Evolutionary conservation across 1,140 invertebrate genomes (phyloP), one percentile per base, ranked within the genome.

Genomic region (Adelges cooleyi): DNA sequence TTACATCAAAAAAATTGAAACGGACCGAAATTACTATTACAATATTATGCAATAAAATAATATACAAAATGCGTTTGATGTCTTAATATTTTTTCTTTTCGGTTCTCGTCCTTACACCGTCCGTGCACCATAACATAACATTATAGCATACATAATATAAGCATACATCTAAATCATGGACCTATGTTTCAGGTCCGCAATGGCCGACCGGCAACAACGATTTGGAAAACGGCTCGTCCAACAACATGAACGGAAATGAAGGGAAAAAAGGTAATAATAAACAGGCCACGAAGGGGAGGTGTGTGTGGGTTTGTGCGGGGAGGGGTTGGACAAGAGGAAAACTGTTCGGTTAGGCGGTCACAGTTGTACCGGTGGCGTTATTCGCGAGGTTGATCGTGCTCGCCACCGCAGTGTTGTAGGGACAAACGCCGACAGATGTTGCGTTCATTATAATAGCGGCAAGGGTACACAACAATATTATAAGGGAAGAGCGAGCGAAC

Each of bases 221-320:
- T 48, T 62, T 62, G 44, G 56, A 62, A 33, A 62, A 48, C 27
- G 40, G 56, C 29, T 29, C 56, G 56, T 62, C 56, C 23, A 62
- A 62, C 40, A 18, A 48, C 42, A 22, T 25, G 42, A 62, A 62
- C 10, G 42, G 56, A 46, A 62, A 62, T 18, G 42, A 11, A 33
- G 8, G 56, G 5, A 62, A 62, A 48, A 62, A 62, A 62, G 56
- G 56, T 62, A 62, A 62, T 27, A 44, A 59, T 62, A 33, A 33
- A 33, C 29, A 33, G 11, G n/a, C n/a, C n/a, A n/a, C n/a, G 11
- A 33, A 33, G 11, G 11, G 11, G 11, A 33, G 11, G 29, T 33
- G 11, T 33, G 11, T 6, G 5, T 6, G 29, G 11, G 29, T 33
- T 6, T 33, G 29, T 33, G 29, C 29, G 29, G 11, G 29, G 5